Evolutionary conservation across 2,888 invertebrate genomes (phyloP).

Genomic region (Phyllotreta cruciferae): DNA sequence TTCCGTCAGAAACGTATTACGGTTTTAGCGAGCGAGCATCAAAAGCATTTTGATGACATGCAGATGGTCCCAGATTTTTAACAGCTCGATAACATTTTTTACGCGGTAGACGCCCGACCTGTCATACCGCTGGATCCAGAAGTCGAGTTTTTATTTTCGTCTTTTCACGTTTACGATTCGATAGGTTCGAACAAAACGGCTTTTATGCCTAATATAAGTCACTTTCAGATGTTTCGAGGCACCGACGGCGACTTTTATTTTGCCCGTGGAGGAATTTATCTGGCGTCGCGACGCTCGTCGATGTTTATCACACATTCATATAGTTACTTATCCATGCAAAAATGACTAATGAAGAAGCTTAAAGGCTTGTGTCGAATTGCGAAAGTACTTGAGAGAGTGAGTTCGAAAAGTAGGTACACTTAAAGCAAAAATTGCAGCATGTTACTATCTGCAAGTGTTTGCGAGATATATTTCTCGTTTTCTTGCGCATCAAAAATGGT

Average conservation of each 20-base stretch:
- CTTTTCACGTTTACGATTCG: constrained; percentile 37
- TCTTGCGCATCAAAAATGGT: too few relatives aligned
- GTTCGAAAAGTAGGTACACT: too few relatives aligned
- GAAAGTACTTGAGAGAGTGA: too few relatives aligned
- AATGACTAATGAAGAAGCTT: neutral
- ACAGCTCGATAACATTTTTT: constrained; percentile 36
- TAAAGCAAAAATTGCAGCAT: too few relatives aligned
- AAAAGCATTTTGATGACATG: constrained; percentile 40
- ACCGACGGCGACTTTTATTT: constrained; percentile 29
- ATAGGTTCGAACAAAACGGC: constrained; percentile 36
- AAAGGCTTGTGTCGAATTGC: neutral
- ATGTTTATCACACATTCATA: constrained; percentile 18
- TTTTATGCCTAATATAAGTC: constrained; percentile 37
- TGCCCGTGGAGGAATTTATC: constrained; percentile 27
- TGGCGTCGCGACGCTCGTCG: constrained; percentile 22
- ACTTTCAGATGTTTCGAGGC: constrained; percentile 30
- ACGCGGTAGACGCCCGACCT: constrained; percentile 24
- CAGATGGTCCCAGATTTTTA: constrained; percentile 40
- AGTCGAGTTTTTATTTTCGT: constrained; percentile 38
- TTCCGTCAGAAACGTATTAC: constrained; percentile 32
- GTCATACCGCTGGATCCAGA: constrained; percentile 21
- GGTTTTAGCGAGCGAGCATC: constrained; percentile 36
- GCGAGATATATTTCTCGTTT: too few relatives aligned
- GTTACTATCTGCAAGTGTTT: too few relatives aligned
- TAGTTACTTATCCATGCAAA: constrained; percentile 6